These are phyloP conservation scores for Antidorcas marsupialis DNA, from an alignment of 2,113 vertebrate species.

Conservation along the genomic window DNA sequence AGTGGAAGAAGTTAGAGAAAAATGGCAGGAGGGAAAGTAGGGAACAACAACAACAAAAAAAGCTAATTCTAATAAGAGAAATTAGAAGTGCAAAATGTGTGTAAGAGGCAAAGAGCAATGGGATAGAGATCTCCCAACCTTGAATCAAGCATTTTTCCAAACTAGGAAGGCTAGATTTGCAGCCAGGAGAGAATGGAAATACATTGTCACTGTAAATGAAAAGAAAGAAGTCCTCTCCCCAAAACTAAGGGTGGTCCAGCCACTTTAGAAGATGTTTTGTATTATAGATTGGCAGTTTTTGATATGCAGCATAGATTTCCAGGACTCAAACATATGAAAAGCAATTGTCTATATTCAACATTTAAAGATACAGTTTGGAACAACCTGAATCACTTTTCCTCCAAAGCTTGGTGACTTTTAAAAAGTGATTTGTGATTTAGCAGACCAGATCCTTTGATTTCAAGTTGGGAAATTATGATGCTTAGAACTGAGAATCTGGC, in stretches of 20 bases:
- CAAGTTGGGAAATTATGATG: background rate
- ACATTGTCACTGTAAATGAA: background rate
- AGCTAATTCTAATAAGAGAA: background rate
- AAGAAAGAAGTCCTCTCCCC: background rate
- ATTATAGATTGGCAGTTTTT: background rate
- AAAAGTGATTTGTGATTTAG: background rate
- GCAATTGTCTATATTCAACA: background rate
- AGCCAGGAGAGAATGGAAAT: background rate
- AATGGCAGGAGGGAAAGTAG: background rate
- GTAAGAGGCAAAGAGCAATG: background rate
- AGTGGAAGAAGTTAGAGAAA: background rate
- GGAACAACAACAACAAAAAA: background rate
- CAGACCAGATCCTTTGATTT: background rate
- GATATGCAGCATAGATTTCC: background rate
- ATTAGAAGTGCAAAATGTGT: background rate
- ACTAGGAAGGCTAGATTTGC: background rate
- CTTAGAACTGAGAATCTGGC: background rate
- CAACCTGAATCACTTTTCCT: constrained; percentile 1
- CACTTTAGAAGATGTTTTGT: background rate
- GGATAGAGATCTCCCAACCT: background rate
- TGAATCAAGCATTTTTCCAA: background rate
- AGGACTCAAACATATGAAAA: background rate
- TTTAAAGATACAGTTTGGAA: background rate
- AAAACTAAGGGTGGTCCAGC: background rate
- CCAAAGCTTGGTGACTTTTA: background rate